Conservation (phyloP, 1,140 invertebrate genomes). For the Stenopsyche tienmushanensis region DNA sequence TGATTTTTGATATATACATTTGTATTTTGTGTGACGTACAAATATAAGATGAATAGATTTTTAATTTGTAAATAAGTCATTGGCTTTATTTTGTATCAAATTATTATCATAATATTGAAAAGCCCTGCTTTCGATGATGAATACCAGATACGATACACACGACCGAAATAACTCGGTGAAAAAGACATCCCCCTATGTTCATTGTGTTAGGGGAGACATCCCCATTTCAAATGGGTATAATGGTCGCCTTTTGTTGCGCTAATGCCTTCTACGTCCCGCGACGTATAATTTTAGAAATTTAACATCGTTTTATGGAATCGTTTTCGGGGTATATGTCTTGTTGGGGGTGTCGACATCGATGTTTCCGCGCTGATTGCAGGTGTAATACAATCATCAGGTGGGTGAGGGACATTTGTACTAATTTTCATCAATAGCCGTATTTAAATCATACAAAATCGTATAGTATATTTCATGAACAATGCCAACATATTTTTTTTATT, state of each 20-base stretch:
- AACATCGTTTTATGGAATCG: conserved; percentile 38
- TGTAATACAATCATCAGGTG: conserved; percentile 30
- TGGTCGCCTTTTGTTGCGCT: conserved; percentile 42
- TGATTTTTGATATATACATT: too few relatives aligned
- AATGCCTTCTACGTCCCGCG: conserved; percentile 37
- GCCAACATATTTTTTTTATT: conserved; percentile 1
- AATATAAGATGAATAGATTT: too few relatives aligned
- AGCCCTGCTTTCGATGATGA: conserved; percentile 4
- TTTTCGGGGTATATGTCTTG: neutral
- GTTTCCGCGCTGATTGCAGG: conserved; percentile 21
- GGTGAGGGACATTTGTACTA: neutral
- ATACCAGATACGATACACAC: conserved; percentile 15
- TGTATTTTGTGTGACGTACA: too few relatives aligned
- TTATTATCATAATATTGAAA: too few relatives aligned
- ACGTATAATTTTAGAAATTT: conserved; percentile 42
- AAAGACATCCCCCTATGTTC: conserved; percentile 34
- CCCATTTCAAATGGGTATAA: conserved; percentile 37
- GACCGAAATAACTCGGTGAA: conserved; percentile 29
- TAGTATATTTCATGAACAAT: neutral
- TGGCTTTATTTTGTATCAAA: too few relatives aligned
- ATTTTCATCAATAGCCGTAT: conserved; percentile 1
- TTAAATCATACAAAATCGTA: neutral
- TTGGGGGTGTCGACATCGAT: neutral
- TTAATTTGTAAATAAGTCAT: too few relatives aligned
- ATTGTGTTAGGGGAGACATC: conserved; percentile 27